These are phyloP conservation scores for Catostylus mosaicus DNA, from an alignment of 30 jellyfish, hydroid and myxozoan genomes.

Conservation along the genomic window DNA sequence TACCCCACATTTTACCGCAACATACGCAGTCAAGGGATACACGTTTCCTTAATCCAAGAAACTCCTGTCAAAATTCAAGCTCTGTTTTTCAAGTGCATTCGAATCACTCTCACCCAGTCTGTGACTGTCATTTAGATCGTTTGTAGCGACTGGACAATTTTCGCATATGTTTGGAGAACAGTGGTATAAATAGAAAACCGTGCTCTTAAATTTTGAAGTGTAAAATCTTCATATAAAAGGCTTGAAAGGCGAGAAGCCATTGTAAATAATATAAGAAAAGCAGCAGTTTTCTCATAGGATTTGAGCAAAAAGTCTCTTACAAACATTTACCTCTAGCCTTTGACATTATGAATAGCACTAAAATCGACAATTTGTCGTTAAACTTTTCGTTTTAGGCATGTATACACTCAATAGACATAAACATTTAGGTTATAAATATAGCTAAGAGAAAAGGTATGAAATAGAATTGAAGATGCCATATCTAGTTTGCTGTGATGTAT, in stretches of 20 bases:
- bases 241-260: neutral
- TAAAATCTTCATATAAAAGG: neutral
- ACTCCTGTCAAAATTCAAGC: slow-evolving; percentile 46
- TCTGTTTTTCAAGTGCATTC: slow-evolving; percentile 41
- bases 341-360: neutral
- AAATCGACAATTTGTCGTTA: neutral
- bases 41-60: slow-evolving; percentile 25
- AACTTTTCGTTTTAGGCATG: neutral
- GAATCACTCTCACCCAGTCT: slow-evolving; percentile 34
- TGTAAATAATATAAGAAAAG: neutral
- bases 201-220: slow-evolving; percentile 18
- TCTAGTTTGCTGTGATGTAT: neutral
- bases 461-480: neutral
- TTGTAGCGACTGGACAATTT: slow-evolving; percentile 3
- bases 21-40: slow-evolving; percentile 51
- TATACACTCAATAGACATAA: too few species aligned
- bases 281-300: neutral
- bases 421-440: neutral
- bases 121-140: slow-evolving; percentile 74
- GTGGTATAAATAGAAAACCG: neutral
- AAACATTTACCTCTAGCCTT: neutral
- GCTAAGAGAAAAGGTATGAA: neutral
- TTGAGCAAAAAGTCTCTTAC: neutral
- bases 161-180: slow-evolving; percentile 15
- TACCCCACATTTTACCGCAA: slow-evolving; percentile 48